Conservation (phyloP, 2,888 invertebrate species). For the Drosophila buzzatii region DNA sequence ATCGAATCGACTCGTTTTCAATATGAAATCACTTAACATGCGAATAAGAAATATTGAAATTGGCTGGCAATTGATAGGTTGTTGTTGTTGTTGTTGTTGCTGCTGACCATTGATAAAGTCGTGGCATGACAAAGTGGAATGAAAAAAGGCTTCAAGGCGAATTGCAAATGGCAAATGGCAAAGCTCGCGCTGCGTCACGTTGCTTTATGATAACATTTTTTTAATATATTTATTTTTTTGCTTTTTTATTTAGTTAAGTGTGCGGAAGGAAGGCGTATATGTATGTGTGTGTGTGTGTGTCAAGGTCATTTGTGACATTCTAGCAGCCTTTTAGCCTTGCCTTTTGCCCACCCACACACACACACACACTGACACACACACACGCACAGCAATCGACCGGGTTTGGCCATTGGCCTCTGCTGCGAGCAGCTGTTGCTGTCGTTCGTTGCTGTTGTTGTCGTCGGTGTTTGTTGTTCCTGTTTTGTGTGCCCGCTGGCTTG, state of each 20-base stretch:
- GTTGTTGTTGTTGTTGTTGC: slow-evolving; percentile 7
- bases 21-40: slow-evolving; percentile 1
- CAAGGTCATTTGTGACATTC: slow-evolving; percentile 78
- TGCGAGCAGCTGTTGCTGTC: slow-evolving; percentile 36
- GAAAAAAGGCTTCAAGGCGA: slow-evolving; percentile 52
- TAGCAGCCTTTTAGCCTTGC: slow-evolving; percentile 53
- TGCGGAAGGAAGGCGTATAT: slow-evolving; percentile 68
- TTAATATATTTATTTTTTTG: slow-evolving; percentile 6
- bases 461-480: slow-evolving; percentile 19
- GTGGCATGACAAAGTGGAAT: slow-evolving; percentile 29
- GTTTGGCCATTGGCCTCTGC: slow-evolving; percentile 61
- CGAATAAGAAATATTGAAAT: slow-evolving; percentile 10
- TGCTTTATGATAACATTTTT: slow-evolving; percentile 13
- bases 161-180: slow-evolving; percentile 37
- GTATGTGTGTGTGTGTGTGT: slow-evolving; percentile 49
- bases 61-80: slow-evolving; percentile 3
- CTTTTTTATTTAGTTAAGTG: slow-evolving; percentile 11
- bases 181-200: slow-evolving; percentile 12
- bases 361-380: slow-evolving; percentile 11
- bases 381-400: slow-evolving; percentile 30
- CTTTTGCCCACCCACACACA: slow-evolving; percentile 26
- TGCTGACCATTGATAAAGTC: slow-evolving; percentile 14
- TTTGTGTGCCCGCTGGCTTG: slow-evolving; percentile 67
- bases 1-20: slow-evolving; percentile 7
- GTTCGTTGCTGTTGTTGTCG: slow-evolving; percentile 40